phyloP scores from a whole-genome alignment of 2,113 vertebrate species.

The Nesoenas mayeri region DNA sequence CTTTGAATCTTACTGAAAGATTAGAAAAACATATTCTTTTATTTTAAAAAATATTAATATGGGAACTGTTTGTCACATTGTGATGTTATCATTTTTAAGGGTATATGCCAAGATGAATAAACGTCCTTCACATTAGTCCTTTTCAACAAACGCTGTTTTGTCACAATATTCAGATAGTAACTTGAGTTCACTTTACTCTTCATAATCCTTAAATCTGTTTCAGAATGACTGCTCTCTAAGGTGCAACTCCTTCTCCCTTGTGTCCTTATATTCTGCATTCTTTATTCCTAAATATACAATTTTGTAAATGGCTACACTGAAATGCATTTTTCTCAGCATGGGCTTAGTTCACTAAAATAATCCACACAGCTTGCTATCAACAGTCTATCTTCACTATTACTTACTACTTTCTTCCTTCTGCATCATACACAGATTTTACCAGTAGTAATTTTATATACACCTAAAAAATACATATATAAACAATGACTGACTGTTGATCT shows the following conservation, averaged over 20 bases:
- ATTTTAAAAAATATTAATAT: background rate
- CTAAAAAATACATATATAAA: background rate
- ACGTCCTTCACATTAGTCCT: background rate
- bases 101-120: background rate
- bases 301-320: background rate
- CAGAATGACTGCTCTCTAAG: background rate
- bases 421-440: background rate
- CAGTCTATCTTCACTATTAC: background rate
- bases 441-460: background rate
- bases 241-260: background rate
- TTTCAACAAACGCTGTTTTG: background rate
- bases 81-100: background rate
- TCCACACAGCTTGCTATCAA: background rate
- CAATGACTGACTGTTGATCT: background rate
- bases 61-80: background rate
- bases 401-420: background rate
- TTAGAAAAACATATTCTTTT: background rate
- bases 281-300: background rate
- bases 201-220: background rate
- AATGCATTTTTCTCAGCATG: background rate
- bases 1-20: background rate
- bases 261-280: background rate
- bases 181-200: background rate
- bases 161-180: background rate
- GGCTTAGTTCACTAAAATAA: background rate